Base-by-base conservation (phyloP, 35 echinoderm and acorn worm genomes). In the Strongylocentrotus purpuratus region DNA sequence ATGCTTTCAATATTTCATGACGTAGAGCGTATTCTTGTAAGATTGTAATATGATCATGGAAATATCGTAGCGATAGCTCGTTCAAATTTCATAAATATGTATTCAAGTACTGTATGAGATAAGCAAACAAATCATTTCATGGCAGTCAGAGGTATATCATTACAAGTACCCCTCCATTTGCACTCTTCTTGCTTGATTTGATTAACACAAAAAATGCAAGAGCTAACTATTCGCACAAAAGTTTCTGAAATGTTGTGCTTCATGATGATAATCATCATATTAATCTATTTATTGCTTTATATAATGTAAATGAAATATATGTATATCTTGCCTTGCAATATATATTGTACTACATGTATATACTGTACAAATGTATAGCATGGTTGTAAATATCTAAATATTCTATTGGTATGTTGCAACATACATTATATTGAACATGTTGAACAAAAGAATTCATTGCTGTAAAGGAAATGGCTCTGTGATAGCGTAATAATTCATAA, bases 261-360 rank as follows among this genome's bases (percentile, higher is more conserved):
- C 22, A n/a, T 8, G 28, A n/a, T 78, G 65, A 78, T 78, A 78
- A 28, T 8, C 7, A 78, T 78, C 22, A 78, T n/a, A 78, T 28
- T 78, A 78, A 78, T 78, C 65, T 78, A 78, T 78, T 78, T 78
- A 78, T 78, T 78, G 65, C 65, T 78, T 78, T 78, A 78, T n/a
- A 78, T 78, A 78, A 78, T 78, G 65, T 78, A 28, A 78, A n/a
- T 78, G 65, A 78, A 78, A 78, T 78, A 78, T 78, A 15, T 78
- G 65, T 78, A 78, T 78, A 78, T 78, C 65, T 78, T 78, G 65
- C 65, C 22, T 78, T 78, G 65, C 65, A 78, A 78, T 78, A 78
- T 78, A 28, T 78, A 78, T 28, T 78, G 65, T 78, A 78, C 65
- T 78, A 78, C 65, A 3, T 78, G 65, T 78, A 78, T 78, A 78